phyloP scores from a whole-genome alignment of 1,140 invertebrate genomes.

The Magallana angulata region DNA sequence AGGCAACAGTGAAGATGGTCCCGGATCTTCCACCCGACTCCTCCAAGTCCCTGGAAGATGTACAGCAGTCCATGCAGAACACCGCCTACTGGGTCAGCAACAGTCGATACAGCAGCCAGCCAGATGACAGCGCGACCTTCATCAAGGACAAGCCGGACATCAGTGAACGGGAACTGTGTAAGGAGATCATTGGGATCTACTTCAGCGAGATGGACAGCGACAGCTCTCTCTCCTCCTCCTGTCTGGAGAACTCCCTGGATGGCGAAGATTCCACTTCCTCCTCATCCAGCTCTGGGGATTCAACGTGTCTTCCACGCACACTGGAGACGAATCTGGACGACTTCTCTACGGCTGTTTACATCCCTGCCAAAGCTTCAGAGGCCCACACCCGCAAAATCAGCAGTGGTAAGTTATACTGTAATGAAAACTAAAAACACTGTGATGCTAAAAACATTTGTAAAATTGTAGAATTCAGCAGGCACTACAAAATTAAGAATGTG shows the following conservation, averaged over 20 bases:
- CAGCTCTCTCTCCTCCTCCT: constrained; percentile 54
- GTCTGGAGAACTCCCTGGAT: constrained; percentile 52
- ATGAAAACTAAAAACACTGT: no score
- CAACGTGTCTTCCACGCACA: neutral
- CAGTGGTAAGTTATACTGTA: constrained; percentile 39
- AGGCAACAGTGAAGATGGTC: neutral
- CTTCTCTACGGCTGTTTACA: constrained; percentile 50
- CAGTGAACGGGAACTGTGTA: constrained; percentile 50
- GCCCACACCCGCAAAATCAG: constrained; percentile 57
- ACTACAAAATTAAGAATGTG: no score
- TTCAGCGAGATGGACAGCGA: constrained; percentile 57
- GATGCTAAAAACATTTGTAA: no score
- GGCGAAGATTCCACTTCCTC: constrained; percentile 22
- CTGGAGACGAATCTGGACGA: constrained; percentile 54
- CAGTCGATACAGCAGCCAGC: constrained; percentile 49
- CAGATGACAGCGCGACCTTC: constrained; percentile 41
- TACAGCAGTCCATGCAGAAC: constrained; percentile 51
- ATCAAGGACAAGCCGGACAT: constrained; percentile 45
- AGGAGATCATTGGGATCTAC: constrained; percentile 58
- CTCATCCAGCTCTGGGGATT: constrained; percentile 38
- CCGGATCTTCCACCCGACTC: constrained; percentile 45
- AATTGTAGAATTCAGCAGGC: no score
- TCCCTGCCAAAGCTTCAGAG: constrained; percentile 47
- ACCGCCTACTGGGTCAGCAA: constrained; percentile 60
- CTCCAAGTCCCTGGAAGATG: constrained; percentile 49